Evolutionary conservation across 2,797 vertebrate genomes (phyloP).

Genomic region (Tenualosa ilisha): DNA sequence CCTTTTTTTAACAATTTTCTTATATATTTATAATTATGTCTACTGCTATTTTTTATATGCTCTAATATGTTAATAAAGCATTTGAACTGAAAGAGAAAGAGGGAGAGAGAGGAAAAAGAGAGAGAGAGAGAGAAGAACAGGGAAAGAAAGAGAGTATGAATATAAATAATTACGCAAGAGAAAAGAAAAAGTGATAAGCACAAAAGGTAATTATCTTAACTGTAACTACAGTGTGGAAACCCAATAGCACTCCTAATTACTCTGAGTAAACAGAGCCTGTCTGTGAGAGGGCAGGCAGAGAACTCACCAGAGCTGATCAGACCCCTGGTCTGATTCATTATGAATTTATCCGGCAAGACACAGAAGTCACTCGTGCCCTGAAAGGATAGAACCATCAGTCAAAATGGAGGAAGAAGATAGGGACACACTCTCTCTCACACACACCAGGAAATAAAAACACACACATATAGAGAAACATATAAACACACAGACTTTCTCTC

Average conservation of each 20-base stretch:
- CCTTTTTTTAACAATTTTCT: too few species aligned
- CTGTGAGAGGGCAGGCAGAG: not conserved
- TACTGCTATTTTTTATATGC: too few species aligned
- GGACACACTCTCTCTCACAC: not conserved
- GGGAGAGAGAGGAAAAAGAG: not conserved
- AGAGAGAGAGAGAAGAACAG: not conserved
- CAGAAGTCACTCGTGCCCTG: constrained; percentile 96
- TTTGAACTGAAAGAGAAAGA: not conserved
- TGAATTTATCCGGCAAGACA: constrained; percentile 85
- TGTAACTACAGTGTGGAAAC: not conserved
- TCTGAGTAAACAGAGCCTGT: not conserved
- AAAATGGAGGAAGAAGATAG: not conserved
- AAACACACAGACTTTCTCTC: not conserved
- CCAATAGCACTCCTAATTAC: not conserved
- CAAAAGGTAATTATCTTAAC: not conserved
- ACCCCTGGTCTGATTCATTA: constrained; percentile 84
- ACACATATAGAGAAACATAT: not conserved
- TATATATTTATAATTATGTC: too few species aligned
- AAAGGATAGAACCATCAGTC: constrained; percentile 39
- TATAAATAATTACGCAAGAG: not conserved
- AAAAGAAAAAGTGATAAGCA: not conserved
- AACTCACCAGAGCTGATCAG: constrained; percentile 78
- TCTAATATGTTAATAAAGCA: too few species aligned
- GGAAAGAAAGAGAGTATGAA: not conserved
- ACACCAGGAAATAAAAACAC: not conserved